Percentiles rank a stretch among this genome's conserved stretches.
Conservation (phyloP, 1,140 invertebrate genomes). For the Dolichoris vasculosae region DNA sequence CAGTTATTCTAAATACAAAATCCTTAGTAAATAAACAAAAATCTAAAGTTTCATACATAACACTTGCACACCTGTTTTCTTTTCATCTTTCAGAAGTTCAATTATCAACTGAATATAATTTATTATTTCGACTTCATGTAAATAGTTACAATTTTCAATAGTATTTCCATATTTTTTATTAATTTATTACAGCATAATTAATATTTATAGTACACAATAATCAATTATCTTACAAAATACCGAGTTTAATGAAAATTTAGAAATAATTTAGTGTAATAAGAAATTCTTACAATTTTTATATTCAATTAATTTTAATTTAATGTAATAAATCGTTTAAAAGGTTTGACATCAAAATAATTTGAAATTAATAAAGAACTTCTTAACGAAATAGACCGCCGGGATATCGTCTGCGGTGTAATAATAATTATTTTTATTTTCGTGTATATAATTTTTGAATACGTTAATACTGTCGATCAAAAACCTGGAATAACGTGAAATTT, state of each 20-base stretch:
- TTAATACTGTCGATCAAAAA: slow-evolving; percentile 20
- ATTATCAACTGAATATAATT: neutral
- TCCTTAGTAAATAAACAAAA: slow-evolving; percentile 13
- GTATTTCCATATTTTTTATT: too few relatives aligned
- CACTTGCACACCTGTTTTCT: neutral
- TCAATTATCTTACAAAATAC: too few relatives aligned
- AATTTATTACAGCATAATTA: too few relatives aligned
- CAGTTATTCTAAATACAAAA: too few relatives aligned
- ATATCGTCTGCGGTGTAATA: neutral
- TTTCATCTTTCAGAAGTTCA: neutral
- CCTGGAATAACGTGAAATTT: neutral
- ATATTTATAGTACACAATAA: too few relatives aligned
- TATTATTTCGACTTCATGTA: neutral
- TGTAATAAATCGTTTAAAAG: too few relatives aligned
- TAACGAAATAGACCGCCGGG: neutral
- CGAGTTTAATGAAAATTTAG: too few relatives aligned
- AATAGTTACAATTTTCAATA: neutral
- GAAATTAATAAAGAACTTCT: neutral
- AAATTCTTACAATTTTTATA: neutral
- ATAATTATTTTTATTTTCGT: slow-evolving; percentile 1
- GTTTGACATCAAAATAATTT: neutral
- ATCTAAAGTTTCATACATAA: slow-evolving; percentile 8
- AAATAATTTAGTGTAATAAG: too few relatives aligned
- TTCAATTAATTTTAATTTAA: neutral
- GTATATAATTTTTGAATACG: neutral